A percentile compares a stretch with the other conserved stretches of the same genome.
Conservation (phyloP, 2,113 vertebrate genomes). For the Sclerurus mexicanus region DNA sequence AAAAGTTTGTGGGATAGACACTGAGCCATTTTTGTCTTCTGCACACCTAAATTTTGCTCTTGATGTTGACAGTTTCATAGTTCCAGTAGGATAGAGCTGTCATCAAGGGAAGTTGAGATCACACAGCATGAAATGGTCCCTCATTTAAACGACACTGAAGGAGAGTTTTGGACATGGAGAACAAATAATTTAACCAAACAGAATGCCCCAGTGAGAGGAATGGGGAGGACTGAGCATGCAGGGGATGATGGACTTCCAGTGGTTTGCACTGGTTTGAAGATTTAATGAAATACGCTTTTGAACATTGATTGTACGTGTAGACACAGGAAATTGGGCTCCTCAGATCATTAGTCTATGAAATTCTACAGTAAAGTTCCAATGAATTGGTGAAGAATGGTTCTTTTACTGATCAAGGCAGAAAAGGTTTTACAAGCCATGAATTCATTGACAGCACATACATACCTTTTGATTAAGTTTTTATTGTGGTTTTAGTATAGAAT, state of each 20-base stretch:
- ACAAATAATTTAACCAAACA: not conserved
- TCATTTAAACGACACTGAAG: not conserved
- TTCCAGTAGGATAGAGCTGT: constrained; percentile 47
- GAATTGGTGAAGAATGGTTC: not conserved
- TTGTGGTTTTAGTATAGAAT: not conserved
- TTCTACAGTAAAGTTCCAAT: not conserved
- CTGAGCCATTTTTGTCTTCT: constrained; percentile 46
- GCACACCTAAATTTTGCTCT: constrained; percentile 43
- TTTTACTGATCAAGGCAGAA: not conserved
- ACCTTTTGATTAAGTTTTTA: not conserved
- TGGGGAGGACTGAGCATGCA: not conserved
- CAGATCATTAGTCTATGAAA: not conserved
- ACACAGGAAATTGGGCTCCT: not conserved
- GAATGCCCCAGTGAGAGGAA: not conserved
- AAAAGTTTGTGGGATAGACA: constrained; percentile 15
- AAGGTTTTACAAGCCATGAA: not conserved
- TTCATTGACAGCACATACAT: not conserved
- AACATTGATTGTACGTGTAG: not conserved
- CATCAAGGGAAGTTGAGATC: constrained; percentile 53
- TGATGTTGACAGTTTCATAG: constrained; percentile 56
- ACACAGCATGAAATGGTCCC: constrained; percentile 20
- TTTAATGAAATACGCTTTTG: not conserved
- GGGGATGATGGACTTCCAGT: not conserved
- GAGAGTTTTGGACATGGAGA: not conserved
- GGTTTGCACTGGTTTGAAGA: not conserved